Evolutionary conservation across 1,140 invertebrate genomes (phyloP), one percentile per base, ranked within the genome.

Genomic region (Druon quercuslanigerum): DNA sequence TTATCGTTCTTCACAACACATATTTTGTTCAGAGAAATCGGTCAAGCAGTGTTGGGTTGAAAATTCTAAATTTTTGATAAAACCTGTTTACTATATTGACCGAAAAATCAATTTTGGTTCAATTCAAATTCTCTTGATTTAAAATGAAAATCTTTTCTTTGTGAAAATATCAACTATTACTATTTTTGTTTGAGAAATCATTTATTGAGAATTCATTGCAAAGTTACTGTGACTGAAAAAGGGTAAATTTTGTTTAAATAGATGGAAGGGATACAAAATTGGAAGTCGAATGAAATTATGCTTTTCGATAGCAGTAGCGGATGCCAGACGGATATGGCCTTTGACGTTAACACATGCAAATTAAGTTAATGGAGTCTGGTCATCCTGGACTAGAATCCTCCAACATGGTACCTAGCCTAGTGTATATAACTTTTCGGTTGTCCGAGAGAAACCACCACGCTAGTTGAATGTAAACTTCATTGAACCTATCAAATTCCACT

Each of bases 341-440:
- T 66, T 66, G 60, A 66, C 25, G 60, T 40, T 66, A 66, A 66
- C 60, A 66, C 25, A 66, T 66, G 60, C 60, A 66, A 66, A 66
- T 33, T 25, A 66, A 40, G 3, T 40, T 66, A 66, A 66, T 40
- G 14, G 33, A 66, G 60, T 66, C 33, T 16, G 5, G 60, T 4
- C 33, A 66, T 66, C 25, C 33, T 66, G 33, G 25, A 25, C 20
- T 7, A 33, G 25, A 33, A 66, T 66, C 16, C 60, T 66, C 16
- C 25, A 40, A 16, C 60, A 46, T 14, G 60, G 14, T 40, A 66
- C 60, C 33, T 40, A 33, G 40, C 7, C 8, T 16, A 66, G 60
- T 66, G 60, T 66, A 40, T 33, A 66, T 66, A 66, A 66, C 60
- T 66, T 66, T 66, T 66, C 60, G 7, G 60, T 40, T 66, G 20